Conservation (phyloP, 2,113 vertebrate genomes). For the Bolborhynchus lineola region DNA sequence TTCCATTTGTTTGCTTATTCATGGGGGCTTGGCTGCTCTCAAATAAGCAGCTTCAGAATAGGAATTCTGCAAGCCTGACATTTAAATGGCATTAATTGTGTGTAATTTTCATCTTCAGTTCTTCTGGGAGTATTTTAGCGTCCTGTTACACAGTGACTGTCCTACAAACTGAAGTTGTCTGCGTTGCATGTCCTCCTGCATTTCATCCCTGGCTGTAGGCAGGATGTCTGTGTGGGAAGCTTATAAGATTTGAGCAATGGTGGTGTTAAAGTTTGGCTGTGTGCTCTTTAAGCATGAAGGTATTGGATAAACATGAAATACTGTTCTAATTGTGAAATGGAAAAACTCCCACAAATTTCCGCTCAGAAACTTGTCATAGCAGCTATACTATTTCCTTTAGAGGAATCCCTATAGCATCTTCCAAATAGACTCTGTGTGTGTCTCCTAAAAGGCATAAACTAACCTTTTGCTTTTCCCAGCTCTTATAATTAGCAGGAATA, state of each 20-base stretch:
- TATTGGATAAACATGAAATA: background rate
- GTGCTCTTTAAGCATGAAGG: background rate
- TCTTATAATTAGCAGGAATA: background rate
- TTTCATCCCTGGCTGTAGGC: background rate
- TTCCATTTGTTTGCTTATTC: background rate
- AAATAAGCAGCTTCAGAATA: constrained; percentile 20
- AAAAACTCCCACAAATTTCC: background rate
- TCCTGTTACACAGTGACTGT: background rate
- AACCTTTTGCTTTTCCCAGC: background rate
- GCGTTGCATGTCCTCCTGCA: background rate
- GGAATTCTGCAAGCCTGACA: constrained; percentile 26
- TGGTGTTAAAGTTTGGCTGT: background rate
- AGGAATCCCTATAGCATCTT: background rate
- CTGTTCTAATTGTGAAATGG: background rate
- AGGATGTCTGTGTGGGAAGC: background rate
- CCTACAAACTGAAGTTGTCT: background rate
- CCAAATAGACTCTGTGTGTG: background rate
- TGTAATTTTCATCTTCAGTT: constrained; percentile 10
- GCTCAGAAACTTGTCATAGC: background rate
- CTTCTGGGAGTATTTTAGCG: constrained; percentile 21
- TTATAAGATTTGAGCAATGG: background rate
- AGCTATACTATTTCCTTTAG: background rate
- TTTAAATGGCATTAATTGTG: constrained; percentile 46
- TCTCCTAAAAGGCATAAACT: constrained; percentile 23
- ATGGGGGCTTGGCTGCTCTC: background rate